Evolutionary conservation across 1,140 invertebrate genomes (phyloP).

Genomic region (Drosophila ohnishii): DNA sequence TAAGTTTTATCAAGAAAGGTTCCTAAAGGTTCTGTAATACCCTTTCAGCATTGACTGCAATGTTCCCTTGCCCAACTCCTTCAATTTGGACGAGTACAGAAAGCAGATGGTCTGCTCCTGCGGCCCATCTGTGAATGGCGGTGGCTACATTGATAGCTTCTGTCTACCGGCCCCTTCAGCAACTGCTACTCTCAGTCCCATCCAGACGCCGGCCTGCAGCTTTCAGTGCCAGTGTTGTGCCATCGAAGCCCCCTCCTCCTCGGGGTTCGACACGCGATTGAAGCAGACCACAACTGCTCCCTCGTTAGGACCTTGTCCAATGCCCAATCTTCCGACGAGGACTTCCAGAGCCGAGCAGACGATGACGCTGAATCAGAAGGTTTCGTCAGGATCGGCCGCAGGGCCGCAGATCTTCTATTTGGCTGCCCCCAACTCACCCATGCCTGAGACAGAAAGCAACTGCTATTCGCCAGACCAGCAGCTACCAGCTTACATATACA

Average conservation of each 20-base stretch:
- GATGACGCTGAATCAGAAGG: background rate
- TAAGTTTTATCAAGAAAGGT: background rate
- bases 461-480: conserved; percentile 14
- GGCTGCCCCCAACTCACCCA: background rate
- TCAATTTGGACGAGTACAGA: conserved; percentile 42
- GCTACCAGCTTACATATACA: conserved; percentile 1
- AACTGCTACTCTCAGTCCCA: background rate
- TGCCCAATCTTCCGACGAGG: background rate
- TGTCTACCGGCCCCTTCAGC: background rate
- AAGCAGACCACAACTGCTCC: background rate
- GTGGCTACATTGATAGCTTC: conserved; percentile 9
- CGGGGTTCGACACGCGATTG: conserved; percentile 6
- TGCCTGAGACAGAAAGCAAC: background rate
- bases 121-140: background rate
- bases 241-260: conserved; percentile 2
- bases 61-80: conserved; percentile 53
- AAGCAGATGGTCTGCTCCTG: conserved; percentile 23
- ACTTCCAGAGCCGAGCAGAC: conserved; percentile 2
- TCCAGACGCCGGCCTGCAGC: conserved; percentile 8
- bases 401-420: conserved; percentile 19
- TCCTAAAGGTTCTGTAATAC: background rate
- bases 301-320: background rate
- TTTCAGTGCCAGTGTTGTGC: conserved; percentile 22
- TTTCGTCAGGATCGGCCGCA: background rate
- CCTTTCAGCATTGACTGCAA: conserved; percentile 58